phyloP scores from a whole-genome alignment of 2,888 invertebrate genomes.

The Alcis repandata region DNA sequence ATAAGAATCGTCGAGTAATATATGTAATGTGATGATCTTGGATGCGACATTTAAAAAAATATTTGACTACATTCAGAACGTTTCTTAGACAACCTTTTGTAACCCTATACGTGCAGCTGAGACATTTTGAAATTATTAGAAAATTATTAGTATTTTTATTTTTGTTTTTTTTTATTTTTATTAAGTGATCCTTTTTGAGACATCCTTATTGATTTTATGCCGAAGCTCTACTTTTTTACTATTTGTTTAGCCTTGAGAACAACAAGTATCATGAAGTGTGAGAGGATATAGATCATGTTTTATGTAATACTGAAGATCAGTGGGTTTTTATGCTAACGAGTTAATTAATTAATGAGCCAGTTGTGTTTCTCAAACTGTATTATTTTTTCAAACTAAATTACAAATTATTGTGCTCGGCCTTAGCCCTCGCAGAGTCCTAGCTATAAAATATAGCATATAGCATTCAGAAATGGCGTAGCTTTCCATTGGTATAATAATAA shows the following conservation, averaged over 20 bases:
- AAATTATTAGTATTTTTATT: too few species aligned
- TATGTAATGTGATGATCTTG: too few species aligned
- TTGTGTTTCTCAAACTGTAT: slow-evolving; percentile 57
- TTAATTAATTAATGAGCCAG: slow-evolving; percentile 53
- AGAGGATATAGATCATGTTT: slow-evolving; percentile 38
- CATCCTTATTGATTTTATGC: not conserved
- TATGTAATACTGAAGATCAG: slow-evolving; percentile 40
- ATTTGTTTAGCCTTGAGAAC: slow-evolving; percentile 16
- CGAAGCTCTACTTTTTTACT: slow-evolving; percentile 5
- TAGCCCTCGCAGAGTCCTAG: too few species aligned
- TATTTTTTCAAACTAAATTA: not conserved
- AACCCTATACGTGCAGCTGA: too few species aligned
- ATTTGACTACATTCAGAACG: not conserved
- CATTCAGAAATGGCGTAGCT: too few species aligned
- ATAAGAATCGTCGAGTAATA: too few species aligned
- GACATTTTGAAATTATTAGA: too few species aligned
- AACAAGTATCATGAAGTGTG: slow-evolving; percentile 21
- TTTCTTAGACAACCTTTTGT: not conserved
- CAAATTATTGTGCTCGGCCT: too few species aligned
- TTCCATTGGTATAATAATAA: too few species aligned
- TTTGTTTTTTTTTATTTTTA: too few species aligned
- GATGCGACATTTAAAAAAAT: not conserved
- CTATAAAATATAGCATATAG: too few species aligned
- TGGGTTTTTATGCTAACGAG: slow-evolving; percentile 45
- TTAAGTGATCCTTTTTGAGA: too few species aligned